Percentiles rank a stretch among this genome's conserved stretches.
Conservation (phyloP, 2,797 vertebrate species). For the Rhadinocentrus ornatus region DNA sequence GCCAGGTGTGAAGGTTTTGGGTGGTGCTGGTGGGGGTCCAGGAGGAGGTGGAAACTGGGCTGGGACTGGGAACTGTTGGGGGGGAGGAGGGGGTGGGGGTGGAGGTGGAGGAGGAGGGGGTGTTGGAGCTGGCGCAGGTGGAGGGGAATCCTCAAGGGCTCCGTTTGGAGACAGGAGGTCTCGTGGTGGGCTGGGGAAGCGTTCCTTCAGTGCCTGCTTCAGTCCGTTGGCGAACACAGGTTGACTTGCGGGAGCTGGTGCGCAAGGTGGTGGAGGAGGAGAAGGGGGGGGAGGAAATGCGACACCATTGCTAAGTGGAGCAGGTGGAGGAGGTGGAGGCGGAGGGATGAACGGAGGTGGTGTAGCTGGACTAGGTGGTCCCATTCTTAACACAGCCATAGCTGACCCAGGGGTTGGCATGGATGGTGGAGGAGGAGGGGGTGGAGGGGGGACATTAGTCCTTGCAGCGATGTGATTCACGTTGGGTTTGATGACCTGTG, state of each 20-base stretch:
- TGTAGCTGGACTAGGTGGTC: constrained; percentile 62
- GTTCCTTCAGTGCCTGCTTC: constrained; percentile 75
- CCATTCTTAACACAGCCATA: constrained; percentile 88
- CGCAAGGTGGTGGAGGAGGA: constrained; percentile 41
- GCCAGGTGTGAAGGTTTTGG: constrained; percentile 83
- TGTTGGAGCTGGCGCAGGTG: constrained; percentile 66
- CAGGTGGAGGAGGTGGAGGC: constrained; percentile 34
- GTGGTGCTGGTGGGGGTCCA: constrained; percentile 75
- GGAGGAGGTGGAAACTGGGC: constrained; percentile 71
- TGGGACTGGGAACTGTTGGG: constrained; percentile 59
- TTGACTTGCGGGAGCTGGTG: constrained; percentile 36
- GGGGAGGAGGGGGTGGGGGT: constrained; percentile 69
- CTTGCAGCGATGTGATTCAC: constrained; percentile 76
- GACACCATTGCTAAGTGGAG: constrained; percentile 24
- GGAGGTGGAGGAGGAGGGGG: constrained; percentile 71
- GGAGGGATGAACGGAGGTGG: constrained; percentile 60
- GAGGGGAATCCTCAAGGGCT: constrained; percentile 68
- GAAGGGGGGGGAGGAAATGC: constrained; percentile 61
- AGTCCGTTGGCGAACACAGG: constrained; percentile 43
- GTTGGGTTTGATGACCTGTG: constrained; percentile 77
- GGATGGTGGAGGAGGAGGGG: constrained; percentile 82
- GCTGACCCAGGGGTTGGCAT: constrained; percentile 88
- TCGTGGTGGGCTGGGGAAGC: constrained; percentile 85
- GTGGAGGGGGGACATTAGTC: constrained; percentile 86
- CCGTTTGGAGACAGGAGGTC: constrained; percentile 57